A percentile compares a stretch with the other conserved stretches of the same genome.
Evolutionary conservation across 1,140 invertebrate species (phyloP).

Genomic region (Aradophagus sp.): DNA sequence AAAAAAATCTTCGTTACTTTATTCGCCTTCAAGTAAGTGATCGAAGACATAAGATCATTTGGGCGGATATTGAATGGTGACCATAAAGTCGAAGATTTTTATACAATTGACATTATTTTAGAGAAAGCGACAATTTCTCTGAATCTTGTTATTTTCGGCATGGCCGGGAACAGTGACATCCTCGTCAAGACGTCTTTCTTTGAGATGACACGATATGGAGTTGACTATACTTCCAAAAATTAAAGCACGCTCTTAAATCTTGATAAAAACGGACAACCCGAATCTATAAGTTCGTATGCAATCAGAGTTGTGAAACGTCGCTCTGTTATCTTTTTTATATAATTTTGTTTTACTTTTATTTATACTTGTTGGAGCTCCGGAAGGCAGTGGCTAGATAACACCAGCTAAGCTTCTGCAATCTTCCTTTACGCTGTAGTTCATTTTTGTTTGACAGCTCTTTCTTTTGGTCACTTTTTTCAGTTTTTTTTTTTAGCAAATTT

Average conservation of each 20-base stretch:
- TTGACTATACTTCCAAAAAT: slow-evolving; percentile 39
- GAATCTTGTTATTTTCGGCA: slow-evolving; percentile 28
- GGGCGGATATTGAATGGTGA: no score
- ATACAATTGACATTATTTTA: slow-evolving; percentile 21
- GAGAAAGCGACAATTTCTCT: slow-evolving; percentile 31
- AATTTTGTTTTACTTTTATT: slow-evolving; percentile 28
- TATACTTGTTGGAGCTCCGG: slow-evolving; percentile 48
- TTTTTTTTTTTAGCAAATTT: slow-evolving; percentile 13
- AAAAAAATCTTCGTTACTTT: no score
- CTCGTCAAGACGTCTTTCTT: slow-evolving; percentile 42
- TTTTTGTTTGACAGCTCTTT: slow-evolving; percentile 14
- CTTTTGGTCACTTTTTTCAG: no score
- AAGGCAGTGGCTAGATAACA: slow-evolving; percentile 63
- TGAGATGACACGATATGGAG: slow-evolving; percentile 41
- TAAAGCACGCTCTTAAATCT: slow-evolving; percentile 40
- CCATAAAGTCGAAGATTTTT: slow-evolving; percentile 13
- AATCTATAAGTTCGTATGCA: slow-evolving; percentile 51
- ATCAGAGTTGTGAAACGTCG: slow-evolving; percentile 37
- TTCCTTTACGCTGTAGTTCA: slow-evolving; percentile 40
- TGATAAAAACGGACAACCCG: slow-evolving; percentile 50
- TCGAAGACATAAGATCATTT: no score
- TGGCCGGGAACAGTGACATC: no score
- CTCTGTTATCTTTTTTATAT: slow-evolving; percentile 36
- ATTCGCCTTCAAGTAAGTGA: no score
- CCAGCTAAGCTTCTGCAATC: slow-evolving; percentile 66